phyloP scores from a whole-genome alignment of 2,113 vertebrate genomes.

The Cyanistes caeruleus region DNA sequence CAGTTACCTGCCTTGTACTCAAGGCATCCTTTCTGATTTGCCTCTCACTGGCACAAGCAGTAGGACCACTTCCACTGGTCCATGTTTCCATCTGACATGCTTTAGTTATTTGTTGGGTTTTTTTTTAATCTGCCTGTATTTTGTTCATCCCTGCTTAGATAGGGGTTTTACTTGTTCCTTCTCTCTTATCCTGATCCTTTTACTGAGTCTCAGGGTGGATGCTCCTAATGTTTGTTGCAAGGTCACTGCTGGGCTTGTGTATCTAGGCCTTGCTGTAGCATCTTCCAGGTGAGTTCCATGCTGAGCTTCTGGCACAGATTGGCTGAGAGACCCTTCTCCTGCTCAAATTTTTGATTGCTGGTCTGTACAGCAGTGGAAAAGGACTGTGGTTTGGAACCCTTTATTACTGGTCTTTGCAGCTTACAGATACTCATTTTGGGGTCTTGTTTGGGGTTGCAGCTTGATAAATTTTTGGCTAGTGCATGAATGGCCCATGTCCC shows the following conservation, averaged over 20 bases:
- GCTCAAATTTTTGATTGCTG: neutral
- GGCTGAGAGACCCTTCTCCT: neutral
- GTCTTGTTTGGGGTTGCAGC: neutral
- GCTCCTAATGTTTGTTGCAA: fast-evolving
- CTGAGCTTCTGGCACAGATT: neutral
- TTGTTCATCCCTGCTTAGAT: neutral
- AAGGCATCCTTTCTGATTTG: neutral
- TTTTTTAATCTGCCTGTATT: neutral
- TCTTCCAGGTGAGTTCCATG: neutral
- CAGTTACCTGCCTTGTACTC: neutral
- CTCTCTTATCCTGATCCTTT: neutral
- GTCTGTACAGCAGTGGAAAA: neutral
- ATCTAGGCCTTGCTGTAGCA: neutral
- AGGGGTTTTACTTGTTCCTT: neutral
- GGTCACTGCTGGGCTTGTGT: neutral
- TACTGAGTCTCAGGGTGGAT: neutral
- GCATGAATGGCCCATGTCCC: fast-evolving
- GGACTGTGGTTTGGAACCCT: neutral
- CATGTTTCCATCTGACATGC: neutral
- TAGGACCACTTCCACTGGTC: neutral
- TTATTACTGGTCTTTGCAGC: neutral
- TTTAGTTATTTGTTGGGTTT: neutral
- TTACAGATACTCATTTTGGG: neutral
- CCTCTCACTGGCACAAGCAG: neutral
- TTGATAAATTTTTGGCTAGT: neutral